These are phyloP conservation scores for Saimiri boliviensis DNA, from an alignment of 2,113 vertebrate species.

Conservation along the genomic window DNA sequence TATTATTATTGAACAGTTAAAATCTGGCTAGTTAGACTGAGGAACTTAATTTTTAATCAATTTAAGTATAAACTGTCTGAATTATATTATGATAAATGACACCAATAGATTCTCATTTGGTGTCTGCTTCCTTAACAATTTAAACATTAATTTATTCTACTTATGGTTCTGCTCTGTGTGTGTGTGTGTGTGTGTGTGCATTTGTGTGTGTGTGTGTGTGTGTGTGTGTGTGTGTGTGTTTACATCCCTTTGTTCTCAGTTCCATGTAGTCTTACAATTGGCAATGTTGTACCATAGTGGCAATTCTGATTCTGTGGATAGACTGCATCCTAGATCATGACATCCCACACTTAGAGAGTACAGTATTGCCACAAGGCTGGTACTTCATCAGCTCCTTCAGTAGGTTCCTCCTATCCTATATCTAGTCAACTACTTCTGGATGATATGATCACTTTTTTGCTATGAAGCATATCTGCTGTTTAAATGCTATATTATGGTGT, in stretches of 20 bases:
- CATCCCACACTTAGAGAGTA: not conserved
- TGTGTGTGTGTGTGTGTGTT: not conserved
- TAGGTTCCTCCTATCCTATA: not conserved
- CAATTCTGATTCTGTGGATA: not conserved
- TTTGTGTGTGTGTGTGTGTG: not conserved
- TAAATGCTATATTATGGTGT: not conserved
- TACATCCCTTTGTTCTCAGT: not conserved
- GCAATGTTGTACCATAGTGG: not conserved
- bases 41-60: not conserved
- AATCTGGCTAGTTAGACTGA: not conserved
- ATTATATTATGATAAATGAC: not conserved
- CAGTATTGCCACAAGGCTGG: not conserved
- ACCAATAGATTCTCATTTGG: not conserved
- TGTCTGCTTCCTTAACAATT: not conserved
- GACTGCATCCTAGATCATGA: not conserved
- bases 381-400: too few species aligned
- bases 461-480: not conserved
- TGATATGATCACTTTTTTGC: not conserved
- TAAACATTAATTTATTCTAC: not conserved
- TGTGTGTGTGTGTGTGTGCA: not conserved
- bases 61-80: not conserved
- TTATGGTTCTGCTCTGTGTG: not conserved
- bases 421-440: not conserved
- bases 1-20: not conserved
- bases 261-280: not conserved